Base-by-base conservation (phyloP, 2,888 invertebrate species). In the Lepidonotus clava region DNA sequence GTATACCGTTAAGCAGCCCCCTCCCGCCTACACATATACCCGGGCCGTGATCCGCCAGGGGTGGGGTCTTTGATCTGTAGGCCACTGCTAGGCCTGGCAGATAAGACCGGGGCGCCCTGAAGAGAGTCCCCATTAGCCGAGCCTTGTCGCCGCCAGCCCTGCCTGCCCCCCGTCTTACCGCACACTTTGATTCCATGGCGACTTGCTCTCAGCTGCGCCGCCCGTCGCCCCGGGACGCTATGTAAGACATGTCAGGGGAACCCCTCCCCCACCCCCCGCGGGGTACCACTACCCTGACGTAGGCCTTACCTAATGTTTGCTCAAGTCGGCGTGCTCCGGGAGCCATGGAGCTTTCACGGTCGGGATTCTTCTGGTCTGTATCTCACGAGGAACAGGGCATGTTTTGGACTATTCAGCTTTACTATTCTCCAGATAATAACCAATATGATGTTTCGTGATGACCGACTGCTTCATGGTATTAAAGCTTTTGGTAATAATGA, bases 181-280 rank as follows among this genome's bases (percentile, higher is more conserved):
- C 61, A 24, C 61, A 61, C 61, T 61, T 61, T 61, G 61, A 61
- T 61, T 61, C 61, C 28, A 61, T 61, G 61, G 61, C 61, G 61
- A 61, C 61, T 28, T 28, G 61, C 61, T 61, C 61, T 61, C 24
- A 61, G 28, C n/a, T n/a, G n/a, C 11, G 61, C 61, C 28, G 28
- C 61, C 24, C 28, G 24, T 61, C 4, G 61, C 61, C 28, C 2
- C 28, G 28, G 61, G 61, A 61, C 24, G 61, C 61, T 61, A 61
- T 61, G 61, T 61, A 28, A 11, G 28, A 61, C 61, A 61, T 61
- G 61, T 32, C 61, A 61, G 28, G 2, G 24, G 11, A 11, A 61
- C 14, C 1, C 61, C 61, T 32, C 61, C 28, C 24, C 61, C 61
- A n/a, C 24, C 61, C 61, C n/a, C 8, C 56, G 4, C 56, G 4